Conservation (phyloP, 1,140 invertebrate species). For the Monomorium pharaonis region DNA sequence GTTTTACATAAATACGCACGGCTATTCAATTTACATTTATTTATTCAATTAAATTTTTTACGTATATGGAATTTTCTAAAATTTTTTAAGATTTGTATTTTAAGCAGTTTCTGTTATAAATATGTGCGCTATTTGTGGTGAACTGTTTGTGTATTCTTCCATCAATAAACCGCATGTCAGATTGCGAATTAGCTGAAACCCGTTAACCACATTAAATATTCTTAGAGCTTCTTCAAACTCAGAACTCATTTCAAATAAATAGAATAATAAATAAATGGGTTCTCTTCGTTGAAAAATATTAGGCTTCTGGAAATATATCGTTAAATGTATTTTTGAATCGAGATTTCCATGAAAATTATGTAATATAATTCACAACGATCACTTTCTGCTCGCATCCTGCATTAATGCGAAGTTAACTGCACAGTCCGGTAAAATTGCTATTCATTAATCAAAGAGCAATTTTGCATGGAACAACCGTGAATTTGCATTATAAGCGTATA, state of each 20-base stretch:
- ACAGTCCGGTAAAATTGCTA: conserved; percentile 38
- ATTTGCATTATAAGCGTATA: conserved; percentile 27
- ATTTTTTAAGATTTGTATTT: not conserved
- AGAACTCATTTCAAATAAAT: not conserved
- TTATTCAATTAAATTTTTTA: not conserved
- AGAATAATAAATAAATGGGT: conserved; percentile 19
- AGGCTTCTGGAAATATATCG: not conserved
- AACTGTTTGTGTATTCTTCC: not conserved
- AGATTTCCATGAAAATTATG: conserved; percentile 37
- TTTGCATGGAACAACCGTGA: not conserved
- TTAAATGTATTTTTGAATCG: not conserved
- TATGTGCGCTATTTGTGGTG: not conserved
- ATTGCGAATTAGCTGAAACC: conserved; percentile 10
- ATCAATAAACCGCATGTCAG: not conserved
- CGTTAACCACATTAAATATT: conserved; percentile 22
- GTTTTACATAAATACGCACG: not conserved
- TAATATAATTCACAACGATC: not conserved
- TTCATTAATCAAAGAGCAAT: conserved; percentile 54
- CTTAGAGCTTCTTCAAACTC: not conserved
- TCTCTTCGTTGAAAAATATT: not conserved
- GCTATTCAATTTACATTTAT: not conserved
- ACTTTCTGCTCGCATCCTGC: not conserved
- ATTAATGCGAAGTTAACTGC: conserved; percentile 1
- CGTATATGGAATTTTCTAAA: not conserved
- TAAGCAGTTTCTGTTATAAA: conserved; percentile 1